A percentile compares a stretch with the other conserved stretches of the same genome.
phyloP scores from a whole-genome alignment of 1,140 invertebrate genomes.

The Acromyrmex echinatior region DNA sequence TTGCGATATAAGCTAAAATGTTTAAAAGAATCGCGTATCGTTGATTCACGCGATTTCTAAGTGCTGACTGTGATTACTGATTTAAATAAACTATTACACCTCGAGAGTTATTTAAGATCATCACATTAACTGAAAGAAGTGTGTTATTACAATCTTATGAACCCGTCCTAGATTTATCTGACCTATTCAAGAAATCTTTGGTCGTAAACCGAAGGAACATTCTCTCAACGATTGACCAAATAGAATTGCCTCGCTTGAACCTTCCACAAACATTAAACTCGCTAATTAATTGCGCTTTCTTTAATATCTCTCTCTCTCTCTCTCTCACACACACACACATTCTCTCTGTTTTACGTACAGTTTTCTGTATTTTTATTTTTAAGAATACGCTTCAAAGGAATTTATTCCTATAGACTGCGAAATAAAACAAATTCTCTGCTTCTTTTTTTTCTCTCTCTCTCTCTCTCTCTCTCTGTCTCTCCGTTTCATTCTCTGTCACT shows the following conservation, averaged over 20 bases:
- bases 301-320: neutral
- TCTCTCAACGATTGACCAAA: neutral
- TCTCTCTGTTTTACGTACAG: too few relatives aligned
- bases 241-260: neutral
- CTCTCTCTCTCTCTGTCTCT: too few relatives aligned
- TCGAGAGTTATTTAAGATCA: conserved; percentile 1
- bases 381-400: too few relatives aligned
- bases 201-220: neutral
- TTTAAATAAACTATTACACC: conserved; percentile 23
- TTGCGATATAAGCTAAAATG: neutral
- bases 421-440: too few relatives aligned
- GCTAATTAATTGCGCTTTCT: neutral
- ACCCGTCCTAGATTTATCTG: conserved; percentile 56
- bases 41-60: neutral
- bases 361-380: too few relatives aligned
- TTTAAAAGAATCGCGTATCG: neutral
- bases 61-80: neutral
- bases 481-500: too few relatives aligned
- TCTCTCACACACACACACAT: neutral
- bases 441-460: too few relatives aligned
- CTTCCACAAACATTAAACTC: neutral
- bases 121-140: conserved; percentile 44
- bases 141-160: conserved; percentile 31
- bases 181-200: conserved; percentile 33
- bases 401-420: too few relatives aligned